phyloP scores from a whole-genome alignment of 1,140 invertebrate genomes.

The Glossosoma conforme region DNA sequence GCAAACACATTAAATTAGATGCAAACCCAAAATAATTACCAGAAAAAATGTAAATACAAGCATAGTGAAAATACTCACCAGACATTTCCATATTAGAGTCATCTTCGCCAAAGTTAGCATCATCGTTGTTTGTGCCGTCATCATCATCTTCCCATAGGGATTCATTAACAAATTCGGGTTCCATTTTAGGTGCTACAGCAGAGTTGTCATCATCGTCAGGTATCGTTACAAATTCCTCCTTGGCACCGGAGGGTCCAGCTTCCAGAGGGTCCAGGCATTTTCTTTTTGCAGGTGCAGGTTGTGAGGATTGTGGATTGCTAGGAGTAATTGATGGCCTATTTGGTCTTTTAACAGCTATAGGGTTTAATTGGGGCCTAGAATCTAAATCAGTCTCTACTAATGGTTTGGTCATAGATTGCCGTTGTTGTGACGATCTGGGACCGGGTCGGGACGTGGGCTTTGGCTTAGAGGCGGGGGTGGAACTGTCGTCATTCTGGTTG shows the following conservation, averaged over 20 bases:
- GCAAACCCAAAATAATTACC: background rate
- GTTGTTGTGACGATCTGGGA: constrained; percentile 52
- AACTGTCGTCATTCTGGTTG: constrained; percentile 52
- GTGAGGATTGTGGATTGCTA: constrained; percentile 51
- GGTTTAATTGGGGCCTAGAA: constrained; percentile 51
- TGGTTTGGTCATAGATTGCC: constrained; percentile 52
- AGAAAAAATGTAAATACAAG: constrained; percentile 5
- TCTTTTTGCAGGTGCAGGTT: constrained; percentile 50
- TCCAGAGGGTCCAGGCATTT: constrained; percentile 52
- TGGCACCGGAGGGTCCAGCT: constrained; percentile 48
- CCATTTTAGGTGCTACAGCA: constrained; percentile 50
- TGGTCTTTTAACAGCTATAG: constrained; percentile 53
- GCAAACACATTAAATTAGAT: constrained; percentile 12
- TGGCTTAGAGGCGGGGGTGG: constrained; percentile 49
- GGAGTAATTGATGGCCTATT: constrained; percentile 53
- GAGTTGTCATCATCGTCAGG: constrained; percentile 50
- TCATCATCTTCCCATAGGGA: constrained; percentile 51
- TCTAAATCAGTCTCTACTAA: constrained; percentile 56
- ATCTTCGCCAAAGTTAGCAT: constrained; percentile 51
- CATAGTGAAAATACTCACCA: constrained; percentile 36
- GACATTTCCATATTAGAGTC: constrained; percentile 53
- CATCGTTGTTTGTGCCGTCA: constrained; percentile 50
- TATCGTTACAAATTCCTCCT: constrained; percentile 52
- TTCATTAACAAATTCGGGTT: constrained; percentile 52
- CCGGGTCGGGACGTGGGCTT: constrained; percentile 50